Percentiles rank a stretch among this genome's conserved stretches.
phyloP scores from a whole-genome alignment of 2,888 invertebrate species.

The Patella depressa region DNA sequence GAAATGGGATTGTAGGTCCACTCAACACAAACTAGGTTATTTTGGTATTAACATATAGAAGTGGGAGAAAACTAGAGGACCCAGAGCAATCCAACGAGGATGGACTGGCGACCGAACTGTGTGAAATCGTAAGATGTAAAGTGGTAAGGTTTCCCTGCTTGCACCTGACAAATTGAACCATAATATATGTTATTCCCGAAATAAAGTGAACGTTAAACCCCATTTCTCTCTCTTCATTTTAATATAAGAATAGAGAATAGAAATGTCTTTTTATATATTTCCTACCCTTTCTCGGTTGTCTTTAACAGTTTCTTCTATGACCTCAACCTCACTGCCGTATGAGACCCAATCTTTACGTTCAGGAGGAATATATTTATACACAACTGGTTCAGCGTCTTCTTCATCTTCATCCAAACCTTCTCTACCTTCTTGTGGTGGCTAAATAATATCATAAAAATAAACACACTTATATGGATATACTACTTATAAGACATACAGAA shows the following conservation, averaged over 20 bases:
- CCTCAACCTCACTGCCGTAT: conserved; percentile 70
- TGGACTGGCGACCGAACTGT: no score
- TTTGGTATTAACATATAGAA: no score
- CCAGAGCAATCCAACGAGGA: no score
- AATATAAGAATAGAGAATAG: not conserved
- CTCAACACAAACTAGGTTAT: no score
- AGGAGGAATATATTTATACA: conserved; percentile 68
- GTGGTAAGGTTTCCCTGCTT: no score
- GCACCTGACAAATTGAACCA: no score
- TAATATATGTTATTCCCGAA: no score
- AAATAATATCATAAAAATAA: not conserved
- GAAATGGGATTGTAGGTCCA: not conserved
- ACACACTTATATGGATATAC: no score
- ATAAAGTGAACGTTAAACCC: no score
- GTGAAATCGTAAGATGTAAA: no score
- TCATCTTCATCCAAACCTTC: conserved; percentile 25
- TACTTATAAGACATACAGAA: no score
- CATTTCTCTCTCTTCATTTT: not conserved
- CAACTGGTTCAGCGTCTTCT: conserved; percentile 57
- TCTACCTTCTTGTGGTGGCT: conserved; percentile 45
- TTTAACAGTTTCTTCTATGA: conserved; percentile 62
- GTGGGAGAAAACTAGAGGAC: no score
- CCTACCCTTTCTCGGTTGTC: conserved; percentile 59
- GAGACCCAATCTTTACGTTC: conserved; percentile 69
- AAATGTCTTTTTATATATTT: not conserved